Conservation (phyloP, 2,113 vertebrate genomes). For the Malurus elegans region DNA sequence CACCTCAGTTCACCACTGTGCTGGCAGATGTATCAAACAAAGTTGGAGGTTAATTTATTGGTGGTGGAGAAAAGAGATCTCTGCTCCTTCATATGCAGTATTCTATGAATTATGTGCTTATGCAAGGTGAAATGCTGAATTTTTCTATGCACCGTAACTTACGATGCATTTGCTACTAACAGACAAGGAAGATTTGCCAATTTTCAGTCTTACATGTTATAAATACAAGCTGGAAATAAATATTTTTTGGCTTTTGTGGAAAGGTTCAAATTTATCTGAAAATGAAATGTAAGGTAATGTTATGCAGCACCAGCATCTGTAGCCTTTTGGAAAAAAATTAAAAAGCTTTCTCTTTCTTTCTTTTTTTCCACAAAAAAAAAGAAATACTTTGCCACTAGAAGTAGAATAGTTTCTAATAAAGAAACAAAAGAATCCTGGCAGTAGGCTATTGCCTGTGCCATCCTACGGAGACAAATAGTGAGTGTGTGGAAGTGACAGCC, state of each 20-base stretch:
- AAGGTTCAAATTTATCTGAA: neutral
- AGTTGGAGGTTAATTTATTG: slow-evolving; percentile 44
- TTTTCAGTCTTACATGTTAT: neutral
- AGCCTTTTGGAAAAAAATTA: neutral
- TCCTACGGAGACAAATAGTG: neutral
- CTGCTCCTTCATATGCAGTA: neutral
- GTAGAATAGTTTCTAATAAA: neutral
- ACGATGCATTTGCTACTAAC: neutral
- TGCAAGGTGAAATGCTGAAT: slow-evolving; percentile 15
- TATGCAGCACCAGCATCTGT: neutral
- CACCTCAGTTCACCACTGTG: slow-evolving; percentile 59
- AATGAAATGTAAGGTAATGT: neutral
- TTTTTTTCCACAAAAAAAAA: neutral
- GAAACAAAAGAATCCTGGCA: neutral
- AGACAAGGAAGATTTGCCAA: neutral
- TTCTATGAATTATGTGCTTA: slow-evolving; percentile 23
- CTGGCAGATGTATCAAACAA: slow-evolving; percentile 48
- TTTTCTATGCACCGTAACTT: neutral
- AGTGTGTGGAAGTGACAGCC: slow-evolving; percentile 59
- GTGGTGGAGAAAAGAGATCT: neutral
- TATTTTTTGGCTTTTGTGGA: neutral
- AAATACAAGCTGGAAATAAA: neutral
- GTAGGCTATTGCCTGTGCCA: neutral
- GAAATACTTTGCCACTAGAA: neutral
- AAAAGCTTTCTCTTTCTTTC: no score